Conservation (phyloP, 2,797 vertebrate genomes). For the Siniperca undulata region DNA sequence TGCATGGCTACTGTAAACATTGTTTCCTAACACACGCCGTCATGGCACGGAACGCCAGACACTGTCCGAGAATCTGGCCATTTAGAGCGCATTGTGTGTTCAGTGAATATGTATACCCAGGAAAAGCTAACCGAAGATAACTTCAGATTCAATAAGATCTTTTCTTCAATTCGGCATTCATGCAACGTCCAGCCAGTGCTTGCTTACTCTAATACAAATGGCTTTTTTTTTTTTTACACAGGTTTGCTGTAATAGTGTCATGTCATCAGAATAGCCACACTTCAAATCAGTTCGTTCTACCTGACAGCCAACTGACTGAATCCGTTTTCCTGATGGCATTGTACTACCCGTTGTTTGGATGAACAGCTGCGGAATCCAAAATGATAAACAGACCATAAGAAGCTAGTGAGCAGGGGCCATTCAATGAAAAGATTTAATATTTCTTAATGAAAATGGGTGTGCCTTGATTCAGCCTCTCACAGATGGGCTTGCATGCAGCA, state of each 20-base stretch:
- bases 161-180: not conserved
- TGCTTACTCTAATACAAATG: not conserved
- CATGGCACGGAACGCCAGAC: not conserved
- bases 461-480: not conserved
- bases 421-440: not conserved
- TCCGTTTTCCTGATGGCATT: not conserved
- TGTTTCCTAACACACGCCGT: not conserved
- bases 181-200: not conserved
- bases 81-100: not conserved
- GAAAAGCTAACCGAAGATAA: not conserved
- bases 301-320: not conserved
- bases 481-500: not conserved
- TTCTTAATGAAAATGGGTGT: not conserved
- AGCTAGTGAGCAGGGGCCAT: not conserved
- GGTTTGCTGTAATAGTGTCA: not conserved
- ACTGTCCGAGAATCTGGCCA: not conserved
- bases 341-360: not conserved
- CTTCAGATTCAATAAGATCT: rapidly evolving
- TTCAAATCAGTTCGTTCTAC: not conserved
- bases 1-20: constrained; percentile 18
- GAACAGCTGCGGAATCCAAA: not conserved
- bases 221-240: not conserved
- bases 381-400: not conserved
- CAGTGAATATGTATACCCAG: rapidly evolving
- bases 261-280: not conserved